Base-by-base conservation (phyloP, 2,797 vertebrate genomes). In the Meda fulgida region DNA sequence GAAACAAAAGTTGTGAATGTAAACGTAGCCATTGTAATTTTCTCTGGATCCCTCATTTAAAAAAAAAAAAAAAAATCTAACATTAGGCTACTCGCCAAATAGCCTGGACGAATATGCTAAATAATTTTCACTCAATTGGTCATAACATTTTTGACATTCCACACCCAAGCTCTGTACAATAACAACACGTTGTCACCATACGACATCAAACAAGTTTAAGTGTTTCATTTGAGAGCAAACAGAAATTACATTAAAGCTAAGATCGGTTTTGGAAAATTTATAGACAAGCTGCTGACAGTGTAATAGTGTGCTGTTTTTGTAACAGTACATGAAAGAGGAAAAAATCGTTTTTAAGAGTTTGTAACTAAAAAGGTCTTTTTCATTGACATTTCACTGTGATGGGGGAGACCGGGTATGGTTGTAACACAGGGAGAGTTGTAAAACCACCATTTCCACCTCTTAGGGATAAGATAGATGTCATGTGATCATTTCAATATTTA, bases 191-290 rank as follows among this genome's bases (percentile, higher is more conserved):
- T 7, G 8, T 16, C 18, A 76, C 51, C 38, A 38, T 36, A 36
- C 26, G 13, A 13, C 69, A 72, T 7, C 73, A 76, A 76, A 36
- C 38, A 40, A 40, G 38, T 40, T 2, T 40, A n/a, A 55, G 51
- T 7, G 19, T 76, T 76, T 76, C 6, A 76, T 36, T 51, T 51
- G 43, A 51, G 26, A 73, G 26, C 70, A 51, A 73, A 51, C 71
- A 31, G 26, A 73, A 51, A 76, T 55, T 23, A 21, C 29, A 76
- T 55, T 76, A 21, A 34, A 7, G 16, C 16, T 21, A 51, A 48
- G 14, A 73, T 73, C 71, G 6, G 18, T 51, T 13, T 36, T 58
- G 21, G 31, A 34, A 77, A 77, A 58, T 77, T 31, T 75, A 29
- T 21, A 75, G 72, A 23, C 19, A 53, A 53, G 46, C 48, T 77